Conservation (phyloP, 2,113 vertebrate genomes). For the Aythya baeri region DNA sequence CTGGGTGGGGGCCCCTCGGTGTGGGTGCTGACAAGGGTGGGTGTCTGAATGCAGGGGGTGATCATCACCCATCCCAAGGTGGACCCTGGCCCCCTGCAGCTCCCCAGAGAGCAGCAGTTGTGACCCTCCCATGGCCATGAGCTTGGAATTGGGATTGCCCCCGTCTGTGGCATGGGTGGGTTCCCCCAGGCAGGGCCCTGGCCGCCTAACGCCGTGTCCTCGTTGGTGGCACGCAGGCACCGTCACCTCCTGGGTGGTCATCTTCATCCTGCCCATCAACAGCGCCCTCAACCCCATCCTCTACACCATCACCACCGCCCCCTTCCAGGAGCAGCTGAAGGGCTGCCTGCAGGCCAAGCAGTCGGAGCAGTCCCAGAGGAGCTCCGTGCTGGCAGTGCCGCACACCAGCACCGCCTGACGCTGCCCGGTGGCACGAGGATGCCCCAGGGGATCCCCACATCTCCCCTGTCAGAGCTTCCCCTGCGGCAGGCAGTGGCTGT, state of each 20-base stretch:
- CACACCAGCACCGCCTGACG: neutral
- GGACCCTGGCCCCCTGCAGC: neutral
- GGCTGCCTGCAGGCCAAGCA: neutral
- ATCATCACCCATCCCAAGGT: accelerated
- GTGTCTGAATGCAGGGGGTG: neutral
- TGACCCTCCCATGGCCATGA: accelerated
- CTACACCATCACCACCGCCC: constrained; percentile 35
- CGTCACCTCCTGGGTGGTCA: constrained; percentile 61
- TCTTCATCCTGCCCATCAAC: constrained; percentile 67
- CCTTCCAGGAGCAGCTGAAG: constrained; percentile 42
- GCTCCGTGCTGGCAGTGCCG: neutral
- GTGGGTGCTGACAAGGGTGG: neutral
- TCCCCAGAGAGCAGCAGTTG: neutral
- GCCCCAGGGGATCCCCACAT: too few relatives aligned
- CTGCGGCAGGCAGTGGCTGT: too few relatives aligned
- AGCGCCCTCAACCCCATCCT: constrained; percentile 50
- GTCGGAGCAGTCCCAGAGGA: neutral
- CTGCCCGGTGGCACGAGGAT: accelerated
- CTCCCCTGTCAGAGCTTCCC: neutral
- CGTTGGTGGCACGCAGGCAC: constrained; percentile 1
- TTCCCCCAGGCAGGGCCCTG: neutral
- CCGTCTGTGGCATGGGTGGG: accelerated
- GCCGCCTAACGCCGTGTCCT: neutral
- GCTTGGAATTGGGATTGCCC: neutral
- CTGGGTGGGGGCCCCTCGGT: too few relatives aligned